Evolutionary conservation across 2,797 vertebrate species (phyloP).

Genomic region (Cephalopachus bancanus): DNA sequence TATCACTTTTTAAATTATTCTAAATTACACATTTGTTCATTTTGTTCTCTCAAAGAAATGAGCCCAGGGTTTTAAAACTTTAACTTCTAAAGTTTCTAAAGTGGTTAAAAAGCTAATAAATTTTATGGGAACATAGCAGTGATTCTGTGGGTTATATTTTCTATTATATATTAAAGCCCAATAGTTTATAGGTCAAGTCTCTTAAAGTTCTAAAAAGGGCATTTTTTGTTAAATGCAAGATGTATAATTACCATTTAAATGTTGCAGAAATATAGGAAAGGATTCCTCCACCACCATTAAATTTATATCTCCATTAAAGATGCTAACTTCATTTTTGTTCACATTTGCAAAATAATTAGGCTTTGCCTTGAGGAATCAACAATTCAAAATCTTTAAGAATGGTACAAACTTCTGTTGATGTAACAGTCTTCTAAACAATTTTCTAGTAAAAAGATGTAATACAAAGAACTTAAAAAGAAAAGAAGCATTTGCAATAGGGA

Average conservation of each 20-base stretch:
- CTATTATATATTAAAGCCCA: conserved; percentile 26
- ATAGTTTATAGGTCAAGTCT: conserved; percentile 45
- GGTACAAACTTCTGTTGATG: conserved; percentile 23
- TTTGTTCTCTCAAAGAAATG: conserved; percentile 47
- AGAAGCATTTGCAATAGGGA: not conserved
- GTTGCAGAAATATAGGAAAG: conserved; percentile 44
- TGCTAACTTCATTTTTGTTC: conserved; percentile 50
- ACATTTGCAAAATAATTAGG: conserved; percentile 66
- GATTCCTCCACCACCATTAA: conserved; percentile 15
- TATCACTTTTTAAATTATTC: conserved; percentile 55
- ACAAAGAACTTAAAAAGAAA: conserved; percentile 3
- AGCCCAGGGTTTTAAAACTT: conserved; percentile 25
- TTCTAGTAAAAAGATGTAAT: conserved; percentile 4
- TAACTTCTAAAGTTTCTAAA: conserved; percentile 70
- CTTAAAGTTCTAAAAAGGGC: conserved; percentile 22
- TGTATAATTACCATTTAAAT: conserved; percentile 67
- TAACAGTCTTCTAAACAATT: conserved; percentile 12
- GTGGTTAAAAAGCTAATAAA: conserved; percentile 63
- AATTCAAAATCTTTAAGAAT: conserved; percentile 58
- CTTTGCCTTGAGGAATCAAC: conserved; percentile 58
- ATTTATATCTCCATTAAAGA: conserved; percentile 50
- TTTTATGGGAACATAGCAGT: conserved; percentile 47
- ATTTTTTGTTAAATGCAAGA: conserved; percentile 68
- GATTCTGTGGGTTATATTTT: conserved; percentile 37
- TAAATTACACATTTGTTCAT: conserved; percentile 56